Evolutionary conservation across 2,888 invertebrate genomes (phyloP), one percentile per base, ranked within the genome.

Genomic region (Dasysyrphus albostriatus): DNA sequence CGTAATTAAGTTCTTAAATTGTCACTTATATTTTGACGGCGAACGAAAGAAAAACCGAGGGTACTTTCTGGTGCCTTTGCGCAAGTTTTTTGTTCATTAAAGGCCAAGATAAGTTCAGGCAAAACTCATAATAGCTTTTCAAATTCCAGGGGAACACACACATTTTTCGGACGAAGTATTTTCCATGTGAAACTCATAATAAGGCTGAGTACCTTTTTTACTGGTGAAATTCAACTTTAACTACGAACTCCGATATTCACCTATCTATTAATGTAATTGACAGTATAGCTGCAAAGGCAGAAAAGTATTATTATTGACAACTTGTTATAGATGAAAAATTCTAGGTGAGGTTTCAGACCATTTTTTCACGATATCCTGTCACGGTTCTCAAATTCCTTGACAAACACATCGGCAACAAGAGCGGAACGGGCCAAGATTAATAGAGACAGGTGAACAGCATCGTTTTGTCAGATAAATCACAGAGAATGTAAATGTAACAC

Each of bases 401-500:
- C 82, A 80, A 80, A 58, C 44, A 69, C 47, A 70, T 24, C 54
- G 69, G 44, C 78, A 69, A 24, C 12, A 54, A 37, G 44, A 75
- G 59, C 70, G 84, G 42, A 85, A 80, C 78, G 70, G 74, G 39
- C 72, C 76, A 65, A 82, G 87, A 87, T 87, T 87, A 87, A 87
- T 87, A 87, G 87, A 87, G 87, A 87, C 87, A 87, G 87, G 83
- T 87, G 83, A 87, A 82, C 82, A 87, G 87, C 87, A 87, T 83
- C 83, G 87, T 87, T 87, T 82, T 83, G 87, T 83, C 87, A 83
- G 79, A 87, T 87, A 87, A 87, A 87, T 87, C 87, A 87, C 87
- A 47, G 69, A 24, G 61, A 87, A 87, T 83, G 74, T 87, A 87
- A 87, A 87, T 87, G 87, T 82, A 83, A 75, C 70, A 59, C 70